Evolutionary conservation across 2,113 vertebrate species (phyloP).

Genomic region (Centrocercus urophasianus): DNA sequence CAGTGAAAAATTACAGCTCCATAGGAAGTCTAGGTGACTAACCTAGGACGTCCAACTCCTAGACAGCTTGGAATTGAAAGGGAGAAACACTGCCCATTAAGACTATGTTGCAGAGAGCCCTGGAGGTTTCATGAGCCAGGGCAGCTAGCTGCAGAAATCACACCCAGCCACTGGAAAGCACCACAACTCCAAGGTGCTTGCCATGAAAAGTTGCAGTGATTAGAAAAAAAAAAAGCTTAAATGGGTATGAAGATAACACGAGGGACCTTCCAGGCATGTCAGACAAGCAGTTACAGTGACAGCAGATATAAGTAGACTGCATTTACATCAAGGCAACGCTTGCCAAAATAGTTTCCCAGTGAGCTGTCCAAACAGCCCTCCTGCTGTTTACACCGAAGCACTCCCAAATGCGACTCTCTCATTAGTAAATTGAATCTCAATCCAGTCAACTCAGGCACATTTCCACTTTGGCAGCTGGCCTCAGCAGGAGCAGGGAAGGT

Average conservation of each 20-base stretch:
- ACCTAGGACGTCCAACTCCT: background rate
- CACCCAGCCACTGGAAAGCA: background rate
- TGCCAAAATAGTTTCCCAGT: background rate
- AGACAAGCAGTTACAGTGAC: background rate
- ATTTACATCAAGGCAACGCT: background rate
- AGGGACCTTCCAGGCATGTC: background rate
- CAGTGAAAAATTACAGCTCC: background rate
- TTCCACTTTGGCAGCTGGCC: background rate
- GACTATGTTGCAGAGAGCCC: background rate
- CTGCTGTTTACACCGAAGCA: background rate
- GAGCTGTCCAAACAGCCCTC: background rate
- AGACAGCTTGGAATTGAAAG: background rate
- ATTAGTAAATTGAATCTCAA: background rate
- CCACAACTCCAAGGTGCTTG: background rate
- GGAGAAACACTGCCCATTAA: background rate
- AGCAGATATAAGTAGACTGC: background rate
- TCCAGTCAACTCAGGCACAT: background rate
- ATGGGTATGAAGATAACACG: background rate
- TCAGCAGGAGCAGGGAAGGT: background rate
- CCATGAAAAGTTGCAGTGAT: background rate
- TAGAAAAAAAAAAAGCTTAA: background rate
- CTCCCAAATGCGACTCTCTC: background rate
- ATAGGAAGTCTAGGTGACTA: background rate
- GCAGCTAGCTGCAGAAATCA: background rate
- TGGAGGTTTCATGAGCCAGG: rapidly evolving